phyloP scores from a whole-genome alignment of 2,888 invertebrate genomes.

The Standfussiana lucernea region DNA sequence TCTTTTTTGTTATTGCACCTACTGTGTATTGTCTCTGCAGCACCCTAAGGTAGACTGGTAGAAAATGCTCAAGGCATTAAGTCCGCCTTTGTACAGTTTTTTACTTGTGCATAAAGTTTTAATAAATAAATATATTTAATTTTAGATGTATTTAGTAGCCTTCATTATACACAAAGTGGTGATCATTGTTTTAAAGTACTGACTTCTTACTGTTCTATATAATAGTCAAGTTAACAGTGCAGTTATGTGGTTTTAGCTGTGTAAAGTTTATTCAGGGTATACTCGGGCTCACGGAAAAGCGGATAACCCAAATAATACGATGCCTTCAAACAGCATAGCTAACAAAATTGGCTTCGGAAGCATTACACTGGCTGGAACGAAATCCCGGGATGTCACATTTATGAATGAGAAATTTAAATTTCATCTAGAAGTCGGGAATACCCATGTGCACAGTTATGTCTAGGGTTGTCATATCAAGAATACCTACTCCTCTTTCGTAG shows the following conservation, averaged over 20 bases:
- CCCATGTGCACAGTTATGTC: background rate
- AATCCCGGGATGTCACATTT: conserved; percentile 39
- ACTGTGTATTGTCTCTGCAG: no score
- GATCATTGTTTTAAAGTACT: background rate
- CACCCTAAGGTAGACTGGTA: no score
- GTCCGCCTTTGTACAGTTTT: no score
- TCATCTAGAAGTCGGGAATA: conserved; percentile 30
- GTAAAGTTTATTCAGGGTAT: background rate
- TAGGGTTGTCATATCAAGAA: conserved; percentile 29
- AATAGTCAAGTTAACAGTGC: background rate
- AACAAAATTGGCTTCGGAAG: conserved; percentile 40
- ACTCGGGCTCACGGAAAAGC: background rate
- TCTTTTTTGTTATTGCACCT: no score
- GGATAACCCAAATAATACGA: background rate
- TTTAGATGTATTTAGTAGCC: background rate
- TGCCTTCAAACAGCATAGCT: conserved; percentile 15
- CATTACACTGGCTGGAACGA: conserved; percentile 21
- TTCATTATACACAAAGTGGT: background rate
- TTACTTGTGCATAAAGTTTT: no score
- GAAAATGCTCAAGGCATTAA: no score
- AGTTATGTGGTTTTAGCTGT: background rate
- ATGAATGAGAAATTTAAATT: conserved; percentile 56
- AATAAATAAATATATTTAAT: no score
- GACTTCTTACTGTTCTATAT: background rate
- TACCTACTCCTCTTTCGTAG: background rate